Conservation (phyloP, 2,113 vertebrate genomes). For the Pseudorasbora parva region DNA sequence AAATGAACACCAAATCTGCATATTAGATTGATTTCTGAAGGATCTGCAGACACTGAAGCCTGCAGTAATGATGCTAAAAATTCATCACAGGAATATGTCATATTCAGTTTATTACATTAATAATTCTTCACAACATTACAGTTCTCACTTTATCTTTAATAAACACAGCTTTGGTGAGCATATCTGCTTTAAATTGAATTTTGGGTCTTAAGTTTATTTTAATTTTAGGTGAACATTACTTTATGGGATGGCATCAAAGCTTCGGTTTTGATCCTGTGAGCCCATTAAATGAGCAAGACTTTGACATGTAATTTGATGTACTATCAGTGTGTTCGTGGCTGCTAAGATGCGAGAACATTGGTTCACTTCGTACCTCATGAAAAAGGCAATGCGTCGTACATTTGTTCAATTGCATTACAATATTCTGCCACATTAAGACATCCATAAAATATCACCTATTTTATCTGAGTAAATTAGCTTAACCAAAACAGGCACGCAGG, state of each 20-base stretch:
- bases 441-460: slow-evolving; percentile 34
- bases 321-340: slow-evolving; percentile 23
- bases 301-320: slow-evolving; percentile 32
- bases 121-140: not conserved
- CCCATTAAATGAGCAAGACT: not conserved
- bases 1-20: not conserved
- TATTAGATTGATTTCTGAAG: not conserved
- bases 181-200: not conserved
- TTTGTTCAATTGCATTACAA: slow-evolving; percentile 18
- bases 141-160: not conserved
- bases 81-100: not conserved
- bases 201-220: too few species aligned
- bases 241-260: not conserved
- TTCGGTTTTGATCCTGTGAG: not conserved
- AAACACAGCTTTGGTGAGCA: not conserved
- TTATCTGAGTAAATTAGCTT: slow-evolving; percentile 43
- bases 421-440: slow-evolving; percentile 40
- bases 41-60: not conserved
- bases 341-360: not conserved
- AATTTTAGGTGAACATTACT: not conserved
- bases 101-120: not conserved
- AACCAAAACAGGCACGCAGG: slow-evolving; percentile 16
- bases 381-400: slow-evolving; percentile 36
- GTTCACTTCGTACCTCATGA: not conserved
- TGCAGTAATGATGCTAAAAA: not conserved